phyloP scores from a whole-genome alignment of 2,113 vertebrate species.

The Columba livia region DNA sequence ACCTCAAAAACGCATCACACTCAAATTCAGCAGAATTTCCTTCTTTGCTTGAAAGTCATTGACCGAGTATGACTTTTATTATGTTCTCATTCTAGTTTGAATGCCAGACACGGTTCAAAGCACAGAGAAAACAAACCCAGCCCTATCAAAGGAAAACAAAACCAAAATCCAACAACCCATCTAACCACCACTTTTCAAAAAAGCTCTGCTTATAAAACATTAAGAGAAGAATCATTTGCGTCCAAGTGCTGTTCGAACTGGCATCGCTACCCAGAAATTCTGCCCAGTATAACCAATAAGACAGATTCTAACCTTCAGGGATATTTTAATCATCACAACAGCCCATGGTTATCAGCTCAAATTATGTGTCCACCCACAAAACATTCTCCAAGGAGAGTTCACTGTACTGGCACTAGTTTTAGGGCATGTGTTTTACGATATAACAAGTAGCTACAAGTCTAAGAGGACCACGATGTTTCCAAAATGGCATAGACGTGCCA shows the following conservation, averaged over 20 bases:
- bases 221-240: not conserved
- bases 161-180: not conserved
- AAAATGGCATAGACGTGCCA: not conserved
- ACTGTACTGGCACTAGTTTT: not conserved
- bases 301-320: conserved; percentile 49
- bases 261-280: not conserved
- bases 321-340: conserved; percentile 48
- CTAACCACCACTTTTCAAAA: not conserved
- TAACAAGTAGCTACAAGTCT: not conserved
- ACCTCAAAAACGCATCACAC: not conserved
- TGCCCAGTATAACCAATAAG: conserved; percentile 36
- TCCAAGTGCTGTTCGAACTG: conserved; percentile 13
- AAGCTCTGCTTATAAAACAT: not conserved
- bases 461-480: not conserved
- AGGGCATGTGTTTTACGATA: conserved; percentile 8
- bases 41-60: not conserved
- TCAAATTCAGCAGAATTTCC: not conserved
- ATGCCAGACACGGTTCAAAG: not conserved
- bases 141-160: not conserved
- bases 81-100: not conserved
- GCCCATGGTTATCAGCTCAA: conserved; percentile 35
- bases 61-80: not conserved
- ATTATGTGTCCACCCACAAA: not conserved
- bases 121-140: not conserved
- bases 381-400: not conserved